Evolutionary conservation across 2,797 vertebrate genomes (phyloP), one percentile per base, ranked within the genome.

Genomic region (Chanos chanos): DNA sequence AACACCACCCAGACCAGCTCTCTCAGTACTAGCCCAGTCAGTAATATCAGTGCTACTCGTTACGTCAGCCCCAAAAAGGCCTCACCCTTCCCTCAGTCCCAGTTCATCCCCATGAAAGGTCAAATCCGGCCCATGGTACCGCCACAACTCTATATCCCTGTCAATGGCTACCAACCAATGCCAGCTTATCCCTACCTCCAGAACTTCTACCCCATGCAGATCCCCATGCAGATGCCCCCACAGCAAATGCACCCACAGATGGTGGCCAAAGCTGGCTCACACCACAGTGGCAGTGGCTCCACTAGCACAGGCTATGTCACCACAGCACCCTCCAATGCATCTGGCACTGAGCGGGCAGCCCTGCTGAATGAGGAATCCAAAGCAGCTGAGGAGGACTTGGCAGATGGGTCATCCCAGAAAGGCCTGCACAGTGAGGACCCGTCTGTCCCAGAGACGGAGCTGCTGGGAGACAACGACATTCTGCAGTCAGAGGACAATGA

Each of bases 261-360:
- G 71, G 82, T 87, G 60, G 87, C 89, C 66, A 98, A 98, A 68
- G 89, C 94, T 1, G 89, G 92, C 8, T 98, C 96, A 3, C 94
- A 96, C 72, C 95, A 97, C 57, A 99, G 96, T 0, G 96, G 94
- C 54, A 98, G 95, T 0, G 95, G 96, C 30, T 98, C 95, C 65
- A 99, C 96, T 34, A 98, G 96, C 70, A 98, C 96, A 0, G 96
- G 96, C 36, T 97, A 97, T 0, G 92, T 97, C 70, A 98, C 95
- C 77, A 97, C 94, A 0, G 92, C 92, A 0, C 95, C 93, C 6
- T 97, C 94, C 74, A 97, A 91, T 34, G 82, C 89, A 0, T 97
- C 94, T 0, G 87, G 83, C 74, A 89, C 91, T 0, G 95, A 99
- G 68, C 85, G 92, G 56, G 90, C 89, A 0, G 90, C 89, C 51